Conservation (phyloP, 2,888 invertebrate genomes). For the Conomelus anceps region DNA sequence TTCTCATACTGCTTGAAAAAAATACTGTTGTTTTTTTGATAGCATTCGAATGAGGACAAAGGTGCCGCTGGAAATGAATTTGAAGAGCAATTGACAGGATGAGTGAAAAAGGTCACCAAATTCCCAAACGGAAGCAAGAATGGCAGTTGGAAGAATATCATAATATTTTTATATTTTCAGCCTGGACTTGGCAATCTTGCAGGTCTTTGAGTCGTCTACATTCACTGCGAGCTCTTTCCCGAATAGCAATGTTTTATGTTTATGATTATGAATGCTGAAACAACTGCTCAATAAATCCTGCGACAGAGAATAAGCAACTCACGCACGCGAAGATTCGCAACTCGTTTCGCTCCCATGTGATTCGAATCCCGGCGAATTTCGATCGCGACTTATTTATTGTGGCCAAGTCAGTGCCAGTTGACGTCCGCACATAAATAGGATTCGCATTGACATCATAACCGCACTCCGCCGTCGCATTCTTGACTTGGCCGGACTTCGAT, state of each 20-base stretch:
- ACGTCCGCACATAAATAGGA: neutral
- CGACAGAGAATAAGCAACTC: neutral
- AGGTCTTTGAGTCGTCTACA: too few relatives aligned
- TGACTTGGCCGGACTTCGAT: neutral
- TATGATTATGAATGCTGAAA: conserved; percentile 6
- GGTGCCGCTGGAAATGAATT: neutral
- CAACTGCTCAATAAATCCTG: neutral
- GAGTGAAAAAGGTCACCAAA: neutral
- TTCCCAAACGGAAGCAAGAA: neutral
- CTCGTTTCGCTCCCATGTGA: neutral
- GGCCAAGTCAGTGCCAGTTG: too few relatives aligned
- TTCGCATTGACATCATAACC: neutral
- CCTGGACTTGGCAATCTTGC: neutral
- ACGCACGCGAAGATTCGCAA: neutral
- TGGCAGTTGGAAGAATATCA: neutral
- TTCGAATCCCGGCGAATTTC: neutral
- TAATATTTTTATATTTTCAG: neutral
- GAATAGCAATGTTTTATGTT: conserved; percentile 2
- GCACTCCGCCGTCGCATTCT: neutral
- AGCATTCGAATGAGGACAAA: neutral
- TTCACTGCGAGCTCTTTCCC: neutral
- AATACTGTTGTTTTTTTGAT: neutral
- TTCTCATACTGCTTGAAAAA: too few relatives aligned
- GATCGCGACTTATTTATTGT: neutral
- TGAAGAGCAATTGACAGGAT: neutral